Conservation (phyloP, 1,140 invertebrate genomes). For the Marisa cornuarietis region DNA sequence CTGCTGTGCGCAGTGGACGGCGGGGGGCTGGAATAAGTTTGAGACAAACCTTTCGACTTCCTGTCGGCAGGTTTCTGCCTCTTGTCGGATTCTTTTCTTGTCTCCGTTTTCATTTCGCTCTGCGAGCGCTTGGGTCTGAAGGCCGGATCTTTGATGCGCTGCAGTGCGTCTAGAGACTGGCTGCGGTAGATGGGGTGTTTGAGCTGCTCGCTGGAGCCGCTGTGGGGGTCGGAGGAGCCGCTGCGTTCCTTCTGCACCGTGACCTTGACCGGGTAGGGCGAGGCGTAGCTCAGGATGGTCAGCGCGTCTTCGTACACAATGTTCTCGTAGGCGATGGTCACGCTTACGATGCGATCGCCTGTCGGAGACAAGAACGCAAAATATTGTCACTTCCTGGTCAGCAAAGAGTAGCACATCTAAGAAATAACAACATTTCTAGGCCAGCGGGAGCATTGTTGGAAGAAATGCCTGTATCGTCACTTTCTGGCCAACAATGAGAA, state of each 20-base stretch:
- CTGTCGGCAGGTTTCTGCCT: conserved; percentile 8
- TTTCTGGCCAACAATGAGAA: too few species aligned
- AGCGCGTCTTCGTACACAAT: conserved; percentile 91
- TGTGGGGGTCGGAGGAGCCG: conserved; percentile 9
- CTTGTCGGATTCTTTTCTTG: conserved; percentile 21
- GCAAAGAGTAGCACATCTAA: too few species aligned
- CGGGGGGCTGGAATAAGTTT: background rate
- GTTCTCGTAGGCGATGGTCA: conserved; percentile 86
- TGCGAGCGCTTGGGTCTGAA: conserved; percentile 43
- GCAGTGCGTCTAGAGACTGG: conserved; percentile 74
- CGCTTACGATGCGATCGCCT: conserved; percentile 87
- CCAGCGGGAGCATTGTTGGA: too few species aligned
- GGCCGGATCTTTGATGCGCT: conserved; percentile 16
- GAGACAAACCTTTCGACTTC: background rate
- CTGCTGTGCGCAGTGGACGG: too few species aligned
- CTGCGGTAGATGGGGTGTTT: conserved; percentile 76
- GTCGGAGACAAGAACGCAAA: conserved; percentile 51
- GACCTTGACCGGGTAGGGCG: conserved; percentile 82
- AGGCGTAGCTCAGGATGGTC: conserved; percentile 88
- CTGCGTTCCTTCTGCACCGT: conserved; percentile 48
- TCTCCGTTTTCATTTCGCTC: conserved; percentile 49
- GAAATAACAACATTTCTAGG: too few species aligned
- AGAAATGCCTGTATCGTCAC: too few species aligned
- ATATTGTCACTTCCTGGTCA: background rate
- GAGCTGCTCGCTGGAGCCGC: conserved; percentile 38